A percentile compares a stretch with the other conserved stretches of the same genome.
Conservation (phyloP, 2,797 vertebrate genomes). For the Epinephelus coioides region DNA sequence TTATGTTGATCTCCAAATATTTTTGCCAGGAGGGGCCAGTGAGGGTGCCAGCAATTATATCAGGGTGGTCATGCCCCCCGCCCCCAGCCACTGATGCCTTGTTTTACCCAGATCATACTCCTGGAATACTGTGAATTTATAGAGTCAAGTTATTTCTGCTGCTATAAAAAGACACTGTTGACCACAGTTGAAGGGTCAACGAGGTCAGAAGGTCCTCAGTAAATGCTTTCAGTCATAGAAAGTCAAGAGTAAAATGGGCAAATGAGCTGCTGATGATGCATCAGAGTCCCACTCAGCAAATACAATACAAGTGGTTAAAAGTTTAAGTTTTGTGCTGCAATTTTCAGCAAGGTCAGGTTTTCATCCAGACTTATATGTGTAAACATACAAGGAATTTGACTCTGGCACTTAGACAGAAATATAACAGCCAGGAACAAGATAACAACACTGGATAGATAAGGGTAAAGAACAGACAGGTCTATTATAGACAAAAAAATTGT, state of each 20-base stretch:
- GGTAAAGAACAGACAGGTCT: too few relatives aligned
- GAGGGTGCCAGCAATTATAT: too few relatives aligned
- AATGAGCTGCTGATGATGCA: slow-evolving; percentile 29
- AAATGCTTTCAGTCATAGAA: slow-evolving; percentile 26
- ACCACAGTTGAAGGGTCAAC: slow-evolving; percentile 21
- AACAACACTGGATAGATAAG: too few relatives aligned
- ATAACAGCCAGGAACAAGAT: too few relatives aligned
- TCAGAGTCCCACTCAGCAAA: slow-evolving; percentile 1
- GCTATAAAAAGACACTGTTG: background rate
- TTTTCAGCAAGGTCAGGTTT: background rate
- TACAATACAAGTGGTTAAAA: slow-evolving; percentile 4
- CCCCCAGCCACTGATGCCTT: too few relatives aligned
- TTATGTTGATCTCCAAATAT: too few relatives aligned
- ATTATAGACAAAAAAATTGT: too few relatives aligned
- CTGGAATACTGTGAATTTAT: too few relatives aligned
- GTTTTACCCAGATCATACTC: background rate
- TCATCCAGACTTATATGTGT: background rate
- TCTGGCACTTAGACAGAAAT: too few relatives aligned
- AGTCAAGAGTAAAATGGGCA: slow-evolving; percentile 34
- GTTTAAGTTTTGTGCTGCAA: background rate
- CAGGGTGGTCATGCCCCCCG: too few relatives aligned
- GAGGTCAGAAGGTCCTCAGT: slow-evolving; percentile 26
- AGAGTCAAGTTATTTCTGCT: background rate
- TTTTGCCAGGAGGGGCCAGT: too few relatives aligned
- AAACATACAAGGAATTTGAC: too few relatives aligned